Evolutionary conservation across 2,797 vertebrate species (phyloP).

Genomic region (Morus bassanus): DNA sequence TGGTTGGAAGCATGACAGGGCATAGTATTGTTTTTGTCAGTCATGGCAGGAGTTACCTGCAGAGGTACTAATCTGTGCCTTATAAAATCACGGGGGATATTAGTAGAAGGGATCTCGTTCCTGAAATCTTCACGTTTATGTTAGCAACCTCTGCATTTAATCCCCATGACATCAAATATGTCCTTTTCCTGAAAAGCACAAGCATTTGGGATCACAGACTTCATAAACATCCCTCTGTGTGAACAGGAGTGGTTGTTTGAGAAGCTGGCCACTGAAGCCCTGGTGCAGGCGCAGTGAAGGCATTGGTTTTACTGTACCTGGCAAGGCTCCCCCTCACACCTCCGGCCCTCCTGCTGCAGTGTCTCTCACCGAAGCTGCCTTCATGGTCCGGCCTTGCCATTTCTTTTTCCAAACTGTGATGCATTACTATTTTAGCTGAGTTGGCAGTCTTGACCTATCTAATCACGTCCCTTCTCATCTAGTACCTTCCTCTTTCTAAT

Average conservation of each 20-base stretch:
- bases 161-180: background rate
- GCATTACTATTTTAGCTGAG: background rate
- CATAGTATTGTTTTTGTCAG: background rate
- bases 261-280: background rate
- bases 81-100: background rate
- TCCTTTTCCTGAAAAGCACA: background rate
- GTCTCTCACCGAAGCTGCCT: background rate
- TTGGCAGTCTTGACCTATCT: background rate
- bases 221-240: background rate
- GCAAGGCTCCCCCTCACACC: background rate
- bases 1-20: background rate
- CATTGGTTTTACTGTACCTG: background rate
- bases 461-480: background rate
- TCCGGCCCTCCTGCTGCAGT: background rate
- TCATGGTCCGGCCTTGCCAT: background rate
- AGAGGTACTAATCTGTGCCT: background rate
- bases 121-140: background rate
- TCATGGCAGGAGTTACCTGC: background rate
- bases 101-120: background rate
- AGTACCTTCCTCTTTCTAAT: background rate
- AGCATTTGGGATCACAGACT: background rate
- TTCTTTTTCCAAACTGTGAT: background rate
- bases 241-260: background rate
- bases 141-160: background rate
- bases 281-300: background rate